Conservation (phyloP, 2,113 vertebrate genomes). For the Nannospalax galili region DNA sequence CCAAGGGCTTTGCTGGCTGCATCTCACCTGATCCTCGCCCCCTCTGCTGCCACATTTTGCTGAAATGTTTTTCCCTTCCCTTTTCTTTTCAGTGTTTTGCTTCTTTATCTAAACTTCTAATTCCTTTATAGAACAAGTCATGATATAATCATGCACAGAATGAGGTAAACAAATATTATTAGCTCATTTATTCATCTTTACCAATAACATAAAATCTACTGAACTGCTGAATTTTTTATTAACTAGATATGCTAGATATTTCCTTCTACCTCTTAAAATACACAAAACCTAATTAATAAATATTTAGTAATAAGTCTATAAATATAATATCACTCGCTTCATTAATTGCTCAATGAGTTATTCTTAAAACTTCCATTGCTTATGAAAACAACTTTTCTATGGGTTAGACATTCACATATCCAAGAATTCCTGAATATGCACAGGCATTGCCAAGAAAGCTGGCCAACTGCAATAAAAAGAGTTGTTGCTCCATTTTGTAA, state of each 20-base stretch:
- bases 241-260: background rate
- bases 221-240: no score
- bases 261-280: background rate
- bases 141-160: background rate
- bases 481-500: background rate
- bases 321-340: background rate
- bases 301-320: background rate
- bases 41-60: background rate
- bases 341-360: background rate
- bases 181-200: background rate
- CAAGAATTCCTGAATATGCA: background rate
- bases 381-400: background rate
- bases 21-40: no score
- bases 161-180: background rate
- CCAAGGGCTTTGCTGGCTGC: rapidly evolving
- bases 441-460: background rate
- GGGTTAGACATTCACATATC: background rate
- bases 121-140: background rate
- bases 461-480: background rate
- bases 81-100: background rate
- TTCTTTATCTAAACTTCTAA: background rate
- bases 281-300: background rate
- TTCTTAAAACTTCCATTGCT: background rate
- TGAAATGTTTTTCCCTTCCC: no score
- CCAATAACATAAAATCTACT: rapidly evolving